phyloP scores from a whole-genome alignment of 2,888 invertebrate species.

The Oxyteleia sp. region DNA sequence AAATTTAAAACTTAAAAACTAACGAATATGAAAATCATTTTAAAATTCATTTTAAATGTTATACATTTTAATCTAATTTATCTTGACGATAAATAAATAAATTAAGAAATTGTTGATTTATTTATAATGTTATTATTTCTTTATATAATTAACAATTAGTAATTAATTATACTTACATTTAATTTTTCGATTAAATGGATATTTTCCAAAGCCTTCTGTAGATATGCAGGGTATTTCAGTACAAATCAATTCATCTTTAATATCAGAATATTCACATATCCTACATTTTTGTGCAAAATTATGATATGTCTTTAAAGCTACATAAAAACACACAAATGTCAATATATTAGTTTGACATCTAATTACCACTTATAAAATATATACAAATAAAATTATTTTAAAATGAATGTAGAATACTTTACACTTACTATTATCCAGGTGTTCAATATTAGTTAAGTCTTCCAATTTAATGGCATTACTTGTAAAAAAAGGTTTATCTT shows the following conservation, averaged over 20 bases:
- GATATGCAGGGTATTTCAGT: conserved; percentile 49
- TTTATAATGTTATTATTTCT: no score
- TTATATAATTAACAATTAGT: no score
- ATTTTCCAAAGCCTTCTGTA: conserved; percentile 26
- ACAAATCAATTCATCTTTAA: conserved; percentile 40
- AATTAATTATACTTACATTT: conserved; percentile 55
- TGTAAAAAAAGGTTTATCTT: conserved; percentile 31
- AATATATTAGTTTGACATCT: neutral
- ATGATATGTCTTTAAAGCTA: conserved; percentile 49
- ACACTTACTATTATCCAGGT: conserved; percentile 60
- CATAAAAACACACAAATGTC: neutral
- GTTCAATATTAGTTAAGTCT: conserved; percentile 49
- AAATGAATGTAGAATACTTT: conserved; percentile 1
- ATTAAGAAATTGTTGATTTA: no score
- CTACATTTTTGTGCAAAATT: conserved; percentile 57
- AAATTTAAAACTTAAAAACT: no score
- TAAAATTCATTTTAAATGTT: no score
- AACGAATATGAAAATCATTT: no score
- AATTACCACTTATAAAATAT: neutral
- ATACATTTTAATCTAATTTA: no score
- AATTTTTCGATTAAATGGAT: conserved; percentile 34
- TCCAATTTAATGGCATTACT: conserved; percentile 20
- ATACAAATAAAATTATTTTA: neutral
- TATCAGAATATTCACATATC: conserved; percentile 38
- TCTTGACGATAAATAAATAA: no score